These are phyloP conservation scores for Umimayanthus kanabou DNA, from an alignment of 92 coral and sea anemone genomes.

Conservation along the genomic window DNA sequence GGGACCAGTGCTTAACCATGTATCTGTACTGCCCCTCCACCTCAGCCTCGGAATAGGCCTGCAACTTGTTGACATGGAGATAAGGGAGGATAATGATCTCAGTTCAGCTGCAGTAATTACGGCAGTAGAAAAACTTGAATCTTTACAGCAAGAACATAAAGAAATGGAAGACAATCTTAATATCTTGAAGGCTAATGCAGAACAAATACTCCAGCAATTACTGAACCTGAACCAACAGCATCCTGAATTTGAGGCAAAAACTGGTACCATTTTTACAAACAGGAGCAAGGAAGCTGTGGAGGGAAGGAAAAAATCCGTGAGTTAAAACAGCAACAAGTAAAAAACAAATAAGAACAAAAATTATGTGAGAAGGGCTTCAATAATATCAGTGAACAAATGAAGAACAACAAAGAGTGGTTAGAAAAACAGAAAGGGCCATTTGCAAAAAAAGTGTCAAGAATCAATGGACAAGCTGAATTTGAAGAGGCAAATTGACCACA, in stretches of 20 bases:
- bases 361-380: not conserved
- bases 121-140: slow-evolving; percentile 21
- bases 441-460: not conserved
- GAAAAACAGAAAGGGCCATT: not conserved
- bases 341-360: not conserved
- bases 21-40: slow-evolving; percentile 60
- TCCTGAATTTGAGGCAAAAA: not conserved
- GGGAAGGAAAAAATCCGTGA: not conserved
- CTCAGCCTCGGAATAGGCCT: slow-evolving; percentile 56
- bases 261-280: not conserved
- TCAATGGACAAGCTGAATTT: not conserved
- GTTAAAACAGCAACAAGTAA: not conserved
- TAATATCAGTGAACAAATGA: not conserved
- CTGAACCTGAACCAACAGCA: not conserved
- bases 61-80: slow-evolving; percentile 1
- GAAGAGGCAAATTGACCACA: slow-evolving; percentile 3
- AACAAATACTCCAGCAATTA: not conserved
- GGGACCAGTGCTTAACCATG: slow-evolving; percentile 43
- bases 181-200: not conserved
- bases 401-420: not conserved
- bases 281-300: not conserved
- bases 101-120: slow-evolving; percentile 22
- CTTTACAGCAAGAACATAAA: not conserved
- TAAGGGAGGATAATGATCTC: slow-evolving; percentile 49
- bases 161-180: no score